Percentiles rank a stretch among this genome's conserved stretches.
Evolutionary conservation across 2,888 invertebrate genomes (phyloP).

Genomic region (Pycnomerus fuliginosus): DNA sequence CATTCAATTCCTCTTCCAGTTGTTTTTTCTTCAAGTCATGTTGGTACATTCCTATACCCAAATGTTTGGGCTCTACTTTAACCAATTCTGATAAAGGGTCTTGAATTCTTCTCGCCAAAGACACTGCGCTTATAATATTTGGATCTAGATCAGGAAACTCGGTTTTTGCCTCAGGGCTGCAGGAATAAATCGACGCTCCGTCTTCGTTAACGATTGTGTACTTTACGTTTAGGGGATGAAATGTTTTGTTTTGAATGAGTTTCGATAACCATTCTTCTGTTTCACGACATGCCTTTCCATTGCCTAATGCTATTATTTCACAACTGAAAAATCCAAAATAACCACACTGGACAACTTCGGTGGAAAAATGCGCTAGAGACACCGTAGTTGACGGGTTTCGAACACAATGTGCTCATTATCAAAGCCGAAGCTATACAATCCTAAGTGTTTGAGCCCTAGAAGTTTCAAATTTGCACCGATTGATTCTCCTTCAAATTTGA

Average conservation of each 20-base stretch:
- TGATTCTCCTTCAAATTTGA: too few relatives aligned
- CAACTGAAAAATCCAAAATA: conserved; percentile 59
- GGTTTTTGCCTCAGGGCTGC: conserved; percentile 77
- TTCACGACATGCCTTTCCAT: conserved; percentile 87
- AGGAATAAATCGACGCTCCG: conserved; percentile 91
- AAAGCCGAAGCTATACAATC: too few relatives aligned
- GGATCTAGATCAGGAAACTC: conserved; percentile 85
- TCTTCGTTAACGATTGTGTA: conserved; percentile 86
- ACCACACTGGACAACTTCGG: too few relatives aligned
- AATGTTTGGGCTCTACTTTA: conserved; percentile 89
- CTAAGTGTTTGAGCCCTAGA: too few relatives aligned
- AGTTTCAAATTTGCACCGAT: too few relatives aligned
- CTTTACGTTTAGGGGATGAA: conserved; percentile 62
- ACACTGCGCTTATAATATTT: conserved; percentile 74
- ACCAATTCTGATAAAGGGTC: conserved; percentile 91
- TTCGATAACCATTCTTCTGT: conserved; percentile 74
- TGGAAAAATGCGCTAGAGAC: too few relatives aligned
- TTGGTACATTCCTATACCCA: conserved; percentile 95
- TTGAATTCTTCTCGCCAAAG: conserved; percentile 83
- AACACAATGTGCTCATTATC: too few relatives aligned
- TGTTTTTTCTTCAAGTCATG: conserved; percentile 83
- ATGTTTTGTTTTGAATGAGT: conserved; percentile 58
- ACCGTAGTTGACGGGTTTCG: too few relatives aligned
- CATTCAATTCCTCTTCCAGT: conserved; percentile 70
- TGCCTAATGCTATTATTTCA: conserved; percentile 83